A percentile compares a stretch with the other conserved stretches of the same genome.
phyloP scores from a whole-genome alignment of 2,797 vertebrate species.

The Chaetodon trifasciatus region DNA sequence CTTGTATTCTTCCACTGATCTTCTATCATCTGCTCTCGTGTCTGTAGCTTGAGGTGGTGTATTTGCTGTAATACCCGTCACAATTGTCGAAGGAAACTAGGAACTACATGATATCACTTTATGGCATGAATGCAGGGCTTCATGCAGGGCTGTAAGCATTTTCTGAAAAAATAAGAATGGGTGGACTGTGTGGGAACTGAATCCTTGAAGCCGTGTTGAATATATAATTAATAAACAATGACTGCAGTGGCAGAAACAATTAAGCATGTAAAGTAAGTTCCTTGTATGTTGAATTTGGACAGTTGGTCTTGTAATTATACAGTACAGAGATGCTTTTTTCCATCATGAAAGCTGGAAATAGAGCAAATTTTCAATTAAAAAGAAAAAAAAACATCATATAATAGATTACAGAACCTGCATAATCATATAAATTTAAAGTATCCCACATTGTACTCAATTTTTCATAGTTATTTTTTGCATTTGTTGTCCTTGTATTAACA shows the following conservation, averaged over 20 bases:
- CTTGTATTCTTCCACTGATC: background rate
- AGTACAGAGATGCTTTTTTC: background rate
- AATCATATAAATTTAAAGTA: no score
- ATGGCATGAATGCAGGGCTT: background rate
- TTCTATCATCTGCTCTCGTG: conserved; percentile 2
- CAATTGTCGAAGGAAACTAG: background rate
- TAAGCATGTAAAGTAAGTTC: background rate
- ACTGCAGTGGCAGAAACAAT: background rate
- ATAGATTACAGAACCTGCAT: no score
- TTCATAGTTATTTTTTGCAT: no score
- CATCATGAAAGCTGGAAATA: no score
- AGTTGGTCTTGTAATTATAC: background rate
- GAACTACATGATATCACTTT: background rate
- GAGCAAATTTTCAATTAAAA: no score
- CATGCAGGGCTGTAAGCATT: background rate
- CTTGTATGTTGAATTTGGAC: background rate
- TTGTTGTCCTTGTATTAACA: no score
- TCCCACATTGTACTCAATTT: no score
- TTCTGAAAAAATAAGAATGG: conserved; percentile 1
- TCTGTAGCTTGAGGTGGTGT: conserved; percentile 32
- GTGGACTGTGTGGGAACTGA: conserved; percentile 1
- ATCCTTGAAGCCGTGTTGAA: background rate
- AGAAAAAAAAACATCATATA: no score
- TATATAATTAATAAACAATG: background rate
- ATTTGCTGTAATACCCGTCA: background rate